These are phyloP conservation scores for Pachliopta kotzebuea DNA, from an alignment of 2,888 invertebrate species.

Conservation along the genomic window DNA sequence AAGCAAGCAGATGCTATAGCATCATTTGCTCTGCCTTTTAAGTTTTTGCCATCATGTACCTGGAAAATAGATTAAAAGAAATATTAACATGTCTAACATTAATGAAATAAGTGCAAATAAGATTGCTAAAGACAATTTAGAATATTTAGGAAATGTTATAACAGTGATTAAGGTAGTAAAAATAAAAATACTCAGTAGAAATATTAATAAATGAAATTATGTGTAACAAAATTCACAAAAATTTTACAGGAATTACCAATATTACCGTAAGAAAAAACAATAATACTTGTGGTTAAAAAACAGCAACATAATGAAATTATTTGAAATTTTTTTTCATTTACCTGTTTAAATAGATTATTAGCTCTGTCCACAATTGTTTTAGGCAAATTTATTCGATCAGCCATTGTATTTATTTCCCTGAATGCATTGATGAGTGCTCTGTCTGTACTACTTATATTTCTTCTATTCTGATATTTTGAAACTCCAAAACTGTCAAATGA, in stretches of 20 bases:
- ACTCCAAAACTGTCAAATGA: constrained; percentile 94
- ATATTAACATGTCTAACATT: background rate
- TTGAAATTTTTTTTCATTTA: too few relatives aligned
- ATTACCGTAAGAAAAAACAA: too few relatives aligned
- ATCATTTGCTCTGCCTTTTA: constrained; percentile 97
- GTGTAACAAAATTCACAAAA: too few relatives aligned
- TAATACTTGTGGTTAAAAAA: too few relatives aligned
- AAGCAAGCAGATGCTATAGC: constrained; percentile 99
- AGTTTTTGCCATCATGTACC: constrained; percentile 96
- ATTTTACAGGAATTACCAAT: too few relatives aligned
- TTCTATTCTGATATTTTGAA: constrained; percentile 86
- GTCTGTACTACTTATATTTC: constrained; percentile 95
- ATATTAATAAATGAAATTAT: too few relatives aligned
- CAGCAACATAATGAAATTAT: background rate
- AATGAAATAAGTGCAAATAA: too few relatives aligned
- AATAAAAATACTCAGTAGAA: too few relatives aligned
- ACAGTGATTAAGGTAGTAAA: too few relatives aligned
- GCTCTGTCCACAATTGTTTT: constrained; percentile 98
- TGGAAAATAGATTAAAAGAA: constrained; percentile 41
- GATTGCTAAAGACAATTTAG: background rate
- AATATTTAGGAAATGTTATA: too few relatives aligned
- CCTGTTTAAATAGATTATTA: constrained; percentile 98
- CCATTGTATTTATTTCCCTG: constrained; percentile 98
- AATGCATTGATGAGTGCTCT: constrained; percentile 97
- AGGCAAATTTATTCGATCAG: constrained; percentile 97